A percentile compares a stretch with the other conserved stretches of the same genome.
phyloP scores from a whole-genome alignment of 2,113 vertebrate species.

The Salvator merianae region DNA sequence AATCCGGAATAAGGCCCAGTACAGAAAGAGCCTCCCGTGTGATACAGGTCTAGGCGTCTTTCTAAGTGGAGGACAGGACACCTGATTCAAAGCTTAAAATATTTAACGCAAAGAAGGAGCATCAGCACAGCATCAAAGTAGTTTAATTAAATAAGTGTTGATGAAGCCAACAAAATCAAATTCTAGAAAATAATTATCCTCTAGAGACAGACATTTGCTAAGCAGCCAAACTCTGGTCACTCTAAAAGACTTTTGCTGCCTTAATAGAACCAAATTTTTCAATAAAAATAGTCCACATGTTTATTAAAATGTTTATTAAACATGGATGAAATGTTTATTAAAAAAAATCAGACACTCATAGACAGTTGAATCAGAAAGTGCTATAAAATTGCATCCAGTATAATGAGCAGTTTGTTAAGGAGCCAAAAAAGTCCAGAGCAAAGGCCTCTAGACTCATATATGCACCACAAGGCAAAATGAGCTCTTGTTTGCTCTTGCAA shows the following conservation, averaged over 20 bases:
- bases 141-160: background rate
- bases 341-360: slow-evolving; percentile 25
- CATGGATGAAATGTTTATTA: slow-evolving; percentile 27
- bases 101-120: background rate
- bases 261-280: background rate
- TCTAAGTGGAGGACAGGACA: background rate
- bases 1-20: too few species aligned
- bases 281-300: background rate
- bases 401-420: slow-evolving; percentile 48
- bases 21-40: too few species aligned
- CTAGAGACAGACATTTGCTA: background rate
- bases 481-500: slow-evolving; percentile 7
- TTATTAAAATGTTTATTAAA: background rate
- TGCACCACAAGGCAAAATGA: slow-evolving; percentile 20
- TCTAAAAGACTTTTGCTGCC: accelerated
- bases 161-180: background rate
- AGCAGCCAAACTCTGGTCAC: background rate
- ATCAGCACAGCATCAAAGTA: background rate
- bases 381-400: slow-evolving; percentile 22
- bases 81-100: background rate
- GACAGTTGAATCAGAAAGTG: slow-evolving; percentile 15
- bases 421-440: background rate
- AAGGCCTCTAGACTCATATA: slow-evolving; percentile 27
- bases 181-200: background rate
- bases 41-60: too few species aligned